Evolutionary conservation across 2,888 invertebrate species (phyloP).

Genomic region (Schizaphis graminum): DNA sequence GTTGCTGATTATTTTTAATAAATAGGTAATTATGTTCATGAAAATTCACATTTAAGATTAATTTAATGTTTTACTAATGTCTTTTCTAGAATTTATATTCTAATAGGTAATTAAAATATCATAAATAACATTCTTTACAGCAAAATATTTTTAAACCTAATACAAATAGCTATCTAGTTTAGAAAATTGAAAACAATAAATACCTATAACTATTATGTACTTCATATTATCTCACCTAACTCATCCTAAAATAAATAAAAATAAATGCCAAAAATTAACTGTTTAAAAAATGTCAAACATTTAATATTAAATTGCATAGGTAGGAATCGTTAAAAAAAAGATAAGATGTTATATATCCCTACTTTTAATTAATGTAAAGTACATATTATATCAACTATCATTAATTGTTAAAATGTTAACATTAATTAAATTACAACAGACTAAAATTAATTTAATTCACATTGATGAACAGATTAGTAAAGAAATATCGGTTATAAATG

Average conservation of each 20-base stretch:
- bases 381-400: background rate
- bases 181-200: background rate
- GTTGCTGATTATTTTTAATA: background rate
- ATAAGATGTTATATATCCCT: background rate
- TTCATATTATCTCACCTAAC: background rate
- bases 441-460: background rate
- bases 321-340: background rate
- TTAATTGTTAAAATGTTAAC: background rate
- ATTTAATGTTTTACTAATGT: background rate
- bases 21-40: background rate
- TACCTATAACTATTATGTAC: background rate
- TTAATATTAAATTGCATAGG: background rate
- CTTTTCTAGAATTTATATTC: background rate
- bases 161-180: background rate
- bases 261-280: background rate
- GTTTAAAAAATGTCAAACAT: background rate
- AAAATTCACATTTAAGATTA: background rate
- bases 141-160: background rate
- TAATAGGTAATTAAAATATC: background rate
- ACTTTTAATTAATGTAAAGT: background rate
- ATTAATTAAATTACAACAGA: background rate
- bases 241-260: background rate
- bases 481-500: constrained; percentile 38
- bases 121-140: background rate
- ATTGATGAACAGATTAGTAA: background rate